Evolutionary conservation across 2,888 invertebrate genomes (phyloP), one percentile per base, ranked within the genome.

Genomic region (Epinotia demarniana): DNA sequence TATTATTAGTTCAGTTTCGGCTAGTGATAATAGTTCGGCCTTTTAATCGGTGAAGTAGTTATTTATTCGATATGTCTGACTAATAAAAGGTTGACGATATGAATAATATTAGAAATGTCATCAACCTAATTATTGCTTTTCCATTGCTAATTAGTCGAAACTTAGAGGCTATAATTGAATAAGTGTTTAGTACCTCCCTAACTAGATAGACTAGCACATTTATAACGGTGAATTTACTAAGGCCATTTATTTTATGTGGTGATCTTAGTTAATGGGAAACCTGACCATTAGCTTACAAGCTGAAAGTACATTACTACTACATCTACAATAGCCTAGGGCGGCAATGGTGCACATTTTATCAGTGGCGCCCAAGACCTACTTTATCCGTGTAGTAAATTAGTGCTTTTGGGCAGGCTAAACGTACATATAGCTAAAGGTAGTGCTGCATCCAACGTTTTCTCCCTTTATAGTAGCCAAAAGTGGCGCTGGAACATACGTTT

Each of bases 1-100:
- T 68, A 68, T 68, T 68, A 43, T 43, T 58, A 57, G 39, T 43
- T 6, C 27, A 58, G 43, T 46, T 72, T 63, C 39, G 13, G 27
- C 43, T 63, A n/a, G 72, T 53, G 63, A 55, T 63, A 55, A 62
- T 27, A 23, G 55, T 57, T 27, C 13, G 57, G 16, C 12, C 64
- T 64, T 62, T 12, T 18, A 16, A 18, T 19, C 18, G 12, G 46
- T 5, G 6, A 66, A 66, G 27, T 66, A 27, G 49, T 6, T 27
- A 16, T 33, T 12, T 33, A 33, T 67, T 27, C n/a, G 13, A 23
- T 46, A 63, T 19, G 27, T 23, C 16, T 16, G 2, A 3, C 27
- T 53, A 16, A 27, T 55, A 23, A 55, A 55, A 33, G 55, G 16
- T 55, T 33, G 18, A 18, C 18, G 67, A 53, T n/a, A 23, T 66